Evolutionary conservation across 2,888 invertebrate genomes (phyloP), one percentile per base, ranked within the genome.

Genomic region (Arrhopalites spinosus): DNA sequence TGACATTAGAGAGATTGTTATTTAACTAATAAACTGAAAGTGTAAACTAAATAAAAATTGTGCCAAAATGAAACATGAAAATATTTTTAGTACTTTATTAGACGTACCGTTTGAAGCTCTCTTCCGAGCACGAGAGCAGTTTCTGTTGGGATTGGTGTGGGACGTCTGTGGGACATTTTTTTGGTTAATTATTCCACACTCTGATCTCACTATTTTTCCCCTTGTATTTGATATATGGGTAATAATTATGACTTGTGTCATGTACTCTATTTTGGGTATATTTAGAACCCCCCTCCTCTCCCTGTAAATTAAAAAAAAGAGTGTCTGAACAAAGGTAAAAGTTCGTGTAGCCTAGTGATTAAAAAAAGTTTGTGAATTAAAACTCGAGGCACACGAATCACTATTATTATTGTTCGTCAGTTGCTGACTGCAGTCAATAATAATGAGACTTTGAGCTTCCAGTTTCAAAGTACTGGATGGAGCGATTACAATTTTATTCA

Each of bases 61-160:
- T 56, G 20, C 5, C 11, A 7, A n/a, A 56, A 20, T 15, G 20
- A n/a, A 56, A 13, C 5, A n/a, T 13, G 17, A 56, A n/a, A 56
- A n/a, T 56, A n/a, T 15, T 56, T n/a, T 56, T 56, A 13, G 8
- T 5, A 56, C 17, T 13, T 56, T 8, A 56, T 13, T 56, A 11
- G 23, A 61, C 15, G 23, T 11, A 61, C 27, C 27, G 29, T 50
- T 53, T 70, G 70, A 30, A 70, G n/a, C 30, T 56, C 70, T 56
- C 36, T 27, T n/a, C 70, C 70, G 15, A 70, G 56, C 23, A 70
- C 56, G 13, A 70, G 25, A 30, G 30, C 30, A 17, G 70, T 47
- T n/a, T 70, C 56, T n/a, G 56, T 36, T 53, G 70, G 70, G 27
- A 50, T 47, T 36, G 70, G 56, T 29, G 70, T 70, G 53, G 59